These are phyloP conservation scores for Thumatha senex DNA, from an alignment of 2,888 invertebrate genomes.

Conservation along the genomic window DNA sequence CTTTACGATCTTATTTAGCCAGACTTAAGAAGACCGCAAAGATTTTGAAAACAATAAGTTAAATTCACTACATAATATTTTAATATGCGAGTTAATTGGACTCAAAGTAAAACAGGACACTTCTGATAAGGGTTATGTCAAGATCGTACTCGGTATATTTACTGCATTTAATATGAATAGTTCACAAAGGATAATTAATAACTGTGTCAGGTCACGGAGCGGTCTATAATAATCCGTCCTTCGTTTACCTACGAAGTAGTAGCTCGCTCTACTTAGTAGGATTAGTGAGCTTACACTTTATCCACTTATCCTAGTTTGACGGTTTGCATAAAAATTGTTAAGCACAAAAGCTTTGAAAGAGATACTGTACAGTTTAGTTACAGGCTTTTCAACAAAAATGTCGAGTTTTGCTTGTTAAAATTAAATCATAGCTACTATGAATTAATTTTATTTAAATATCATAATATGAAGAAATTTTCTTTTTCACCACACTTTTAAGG, in stretches of 20 bases:
- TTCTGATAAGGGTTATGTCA: neutral
- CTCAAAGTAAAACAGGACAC: neutral
- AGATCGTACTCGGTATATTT: neutral
- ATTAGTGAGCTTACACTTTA: neutral
- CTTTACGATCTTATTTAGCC: too few relatives aligned
- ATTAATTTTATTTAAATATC: too few relatives aligned
- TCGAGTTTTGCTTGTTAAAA: too few relatives aligned
- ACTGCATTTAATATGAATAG: neutral
- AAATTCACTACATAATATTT: too few relatives aligned
- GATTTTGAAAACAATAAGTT: too few relatives aligned
- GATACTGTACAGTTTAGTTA: too few relatives aligned
- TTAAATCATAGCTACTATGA: too few relatives aligned
- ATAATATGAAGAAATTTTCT: too few relatives aligned
- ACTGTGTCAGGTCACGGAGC: neutral
- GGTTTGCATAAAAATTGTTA: neutral
- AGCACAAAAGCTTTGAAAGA: neutral
- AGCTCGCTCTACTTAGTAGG: neutral
- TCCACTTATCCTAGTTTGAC: neutral
- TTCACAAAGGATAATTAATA: neutral
- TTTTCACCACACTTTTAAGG: too few relatives aligned
- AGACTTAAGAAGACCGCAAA: too few relatives aligned
- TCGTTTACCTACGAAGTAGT: neutral
- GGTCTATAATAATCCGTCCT: neutral
- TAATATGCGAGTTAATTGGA: too few relatives aligned
- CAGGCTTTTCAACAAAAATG: too few relatives aligned